These are phyloP conservation scores for Nipponia nippon DNA, from an alignment of 2,113 vertebrate species.

Conservation along the genomic window DNA sequence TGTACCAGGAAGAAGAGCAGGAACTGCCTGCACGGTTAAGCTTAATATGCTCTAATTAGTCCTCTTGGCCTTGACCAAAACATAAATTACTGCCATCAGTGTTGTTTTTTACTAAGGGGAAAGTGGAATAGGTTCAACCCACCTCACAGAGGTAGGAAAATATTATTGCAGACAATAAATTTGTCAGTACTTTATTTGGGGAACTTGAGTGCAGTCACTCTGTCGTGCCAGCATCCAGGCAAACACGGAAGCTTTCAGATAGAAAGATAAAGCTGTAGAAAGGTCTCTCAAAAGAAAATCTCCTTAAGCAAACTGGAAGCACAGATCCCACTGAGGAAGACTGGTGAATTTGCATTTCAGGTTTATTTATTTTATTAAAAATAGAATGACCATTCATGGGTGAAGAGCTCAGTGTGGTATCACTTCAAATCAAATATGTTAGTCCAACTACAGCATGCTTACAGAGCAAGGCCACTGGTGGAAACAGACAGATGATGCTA, in stretches of 20 bases:
- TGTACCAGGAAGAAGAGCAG: conserved; percentile 2
- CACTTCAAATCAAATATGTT: not conserved
- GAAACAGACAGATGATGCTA: not conserved
- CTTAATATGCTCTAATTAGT: conserved; percentile 45
- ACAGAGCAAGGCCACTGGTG: not conserved
- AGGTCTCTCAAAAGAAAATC: not conserved
- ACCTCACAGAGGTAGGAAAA: conserved; percentile 66
- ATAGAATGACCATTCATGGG: not conserved
- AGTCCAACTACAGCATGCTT: not conserved
- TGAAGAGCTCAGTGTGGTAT: not conserved
- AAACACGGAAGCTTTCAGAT: conserved; percentile 19
- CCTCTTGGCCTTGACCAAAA: conserved; percentile 26
- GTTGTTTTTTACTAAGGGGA: conserved; percentile 56
- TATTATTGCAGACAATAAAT: conserved; percentile 69
- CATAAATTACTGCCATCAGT: conserved; percentile 49
- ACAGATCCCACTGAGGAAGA: not conserved
- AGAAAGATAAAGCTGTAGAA: conserved; percentile 17
- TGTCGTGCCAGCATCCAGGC: conserved; percentile 44
- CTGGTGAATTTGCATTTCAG: not conserved
- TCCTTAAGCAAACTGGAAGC: not conserved
- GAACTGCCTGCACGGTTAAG: not conserved
- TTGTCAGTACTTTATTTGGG: conserved; percentile 60
- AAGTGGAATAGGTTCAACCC: conserved; percentile 54
- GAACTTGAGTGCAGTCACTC: conserved; percentile 30
- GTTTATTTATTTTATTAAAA: not conserved